phyloP scores from a whole-genome alignment of 1,140 invertebrate genomes.

The Monomorium pharaonis region DNA sequence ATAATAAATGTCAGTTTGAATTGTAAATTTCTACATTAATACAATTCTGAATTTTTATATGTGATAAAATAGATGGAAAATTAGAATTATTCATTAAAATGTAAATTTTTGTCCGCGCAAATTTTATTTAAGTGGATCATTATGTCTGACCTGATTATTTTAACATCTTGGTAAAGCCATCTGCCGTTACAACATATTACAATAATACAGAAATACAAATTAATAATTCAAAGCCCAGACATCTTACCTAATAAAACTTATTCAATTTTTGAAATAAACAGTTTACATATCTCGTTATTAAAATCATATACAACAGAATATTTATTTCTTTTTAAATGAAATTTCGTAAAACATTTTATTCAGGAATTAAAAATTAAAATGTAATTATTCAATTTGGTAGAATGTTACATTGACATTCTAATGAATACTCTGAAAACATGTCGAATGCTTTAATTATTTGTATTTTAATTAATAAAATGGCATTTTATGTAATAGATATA shows the following conservation, averaged over 20 bases:
- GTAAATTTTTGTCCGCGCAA: not conserved
- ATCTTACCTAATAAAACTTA: not conserved
- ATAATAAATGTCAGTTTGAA: not conserved
- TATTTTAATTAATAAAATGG: slow-evolving; percentile 24
- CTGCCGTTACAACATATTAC: not conserved
- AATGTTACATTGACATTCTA: not conserved
- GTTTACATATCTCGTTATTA: not conserved
- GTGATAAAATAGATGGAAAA: not conserved
- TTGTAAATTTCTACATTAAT: not conserved
- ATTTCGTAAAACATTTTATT: not conserved
- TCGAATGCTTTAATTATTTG: not conserved
- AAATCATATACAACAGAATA: not conserved
- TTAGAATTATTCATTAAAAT: not conserved
- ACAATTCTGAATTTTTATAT: not conserved
- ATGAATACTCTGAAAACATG: not conserved
- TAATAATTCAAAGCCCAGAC: not conserved
- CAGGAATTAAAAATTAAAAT: not conserved
- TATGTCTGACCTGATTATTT: slow-evolving; percentile 1
- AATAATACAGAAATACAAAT: not conserved
- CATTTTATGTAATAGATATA: slow-evolving; percentile 1
- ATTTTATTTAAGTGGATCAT: not conserved
- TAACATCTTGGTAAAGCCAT: not conserved
- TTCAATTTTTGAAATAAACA: not conserved
- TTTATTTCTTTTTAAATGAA: not conserved
- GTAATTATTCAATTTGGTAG: not conserved